Conservation (phyloP, 2,888 invertebrate species). For the Agriopis leucophaearia region DNA sequence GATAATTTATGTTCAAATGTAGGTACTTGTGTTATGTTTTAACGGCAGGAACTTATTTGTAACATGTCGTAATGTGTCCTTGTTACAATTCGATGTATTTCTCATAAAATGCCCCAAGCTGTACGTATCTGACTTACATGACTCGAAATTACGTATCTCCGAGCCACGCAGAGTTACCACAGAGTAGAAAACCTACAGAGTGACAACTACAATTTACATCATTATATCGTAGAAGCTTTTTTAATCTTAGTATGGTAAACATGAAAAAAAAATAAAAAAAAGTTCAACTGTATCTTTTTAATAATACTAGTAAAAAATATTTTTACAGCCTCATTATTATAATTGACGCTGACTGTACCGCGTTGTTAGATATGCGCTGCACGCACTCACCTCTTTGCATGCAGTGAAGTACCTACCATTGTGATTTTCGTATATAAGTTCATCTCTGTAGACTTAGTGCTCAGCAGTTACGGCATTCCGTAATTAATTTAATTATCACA, state of each 20-base stretch:
- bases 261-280: too few relatives aligned
- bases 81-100: conserved; percentile 26
- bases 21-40: background rate
- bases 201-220: background rate
- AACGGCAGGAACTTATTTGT: conserved; percentile 11
- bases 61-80: conserved; percentile 12
- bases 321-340: too few relatives aligned
- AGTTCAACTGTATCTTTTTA: too few relatives aligned
- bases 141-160: conserved; percentile 15
- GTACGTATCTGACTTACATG: background rate
- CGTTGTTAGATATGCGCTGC: background rate
- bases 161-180: background rate
- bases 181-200: conserved; percentile 1
- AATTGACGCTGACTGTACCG: too few relatives aligned
- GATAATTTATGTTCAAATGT: conserved; percentile 11
- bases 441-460: background rate
- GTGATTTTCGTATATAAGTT: background rate
- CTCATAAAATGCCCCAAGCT: conserved; percentile 19
- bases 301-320: too few relatives aligned
- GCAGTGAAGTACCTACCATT: background rate
- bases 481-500: conserved; percentile 31
- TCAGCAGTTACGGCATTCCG: conserved; percentile 8
- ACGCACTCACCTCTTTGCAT: background rate
- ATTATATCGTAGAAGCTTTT: background rate
- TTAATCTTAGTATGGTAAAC: too few relatives aligned